A percentile compares a stretch with the other conserved stretches of the same genome.
Conservation (phyloP, 2,113 vertebrate genomes). For the Oncorhynchus nerka region DNA sequence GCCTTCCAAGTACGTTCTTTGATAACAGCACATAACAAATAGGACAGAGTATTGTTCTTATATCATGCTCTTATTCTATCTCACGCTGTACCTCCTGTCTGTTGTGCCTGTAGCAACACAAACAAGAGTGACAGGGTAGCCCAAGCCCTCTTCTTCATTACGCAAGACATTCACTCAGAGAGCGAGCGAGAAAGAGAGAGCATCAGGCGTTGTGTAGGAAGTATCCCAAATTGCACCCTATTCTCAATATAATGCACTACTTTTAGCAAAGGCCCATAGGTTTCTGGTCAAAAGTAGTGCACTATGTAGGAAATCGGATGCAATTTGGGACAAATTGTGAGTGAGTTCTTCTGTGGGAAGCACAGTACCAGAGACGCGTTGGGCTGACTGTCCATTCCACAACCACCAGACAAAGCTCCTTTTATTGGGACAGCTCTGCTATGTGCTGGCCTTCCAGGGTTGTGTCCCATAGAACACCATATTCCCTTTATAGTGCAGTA, state of each 20-base stretch:
- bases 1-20: background rate
- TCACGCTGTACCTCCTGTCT: background rate
- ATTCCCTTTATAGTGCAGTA: too few species aligned
- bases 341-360: slow-evolving; percentile 16
- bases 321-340: background rate
- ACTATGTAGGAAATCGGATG: too few species aligned
- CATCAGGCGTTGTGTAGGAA: too few species aligned
- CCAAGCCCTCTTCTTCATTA: background rate
- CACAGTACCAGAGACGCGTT: background rate
- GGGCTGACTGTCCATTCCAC: background rate
- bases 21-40: background rate
- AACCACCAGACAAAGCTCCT: slow-evolving; percentile 17
- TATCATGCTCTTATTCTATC: background rate
- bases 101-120: background rate
- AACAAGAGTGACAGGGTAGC: background rate
- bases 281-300: too few species aligned
- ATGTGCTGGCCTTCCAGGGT: too few species aligned
- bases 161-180: background rate
- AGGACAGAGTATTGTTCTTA: background rate
- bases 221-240: too few species aligned
- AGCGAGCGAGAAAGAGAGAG: background rate
- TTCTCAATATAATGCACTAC: too few species aligned
- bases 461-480: too few species aligned
- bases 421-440: slow-evolving; percentile 6
- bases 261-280: too few species aligned